Conservation (phyloP, 2,797 vertebrate genomes). For the Scarus forsteni region DNA sequence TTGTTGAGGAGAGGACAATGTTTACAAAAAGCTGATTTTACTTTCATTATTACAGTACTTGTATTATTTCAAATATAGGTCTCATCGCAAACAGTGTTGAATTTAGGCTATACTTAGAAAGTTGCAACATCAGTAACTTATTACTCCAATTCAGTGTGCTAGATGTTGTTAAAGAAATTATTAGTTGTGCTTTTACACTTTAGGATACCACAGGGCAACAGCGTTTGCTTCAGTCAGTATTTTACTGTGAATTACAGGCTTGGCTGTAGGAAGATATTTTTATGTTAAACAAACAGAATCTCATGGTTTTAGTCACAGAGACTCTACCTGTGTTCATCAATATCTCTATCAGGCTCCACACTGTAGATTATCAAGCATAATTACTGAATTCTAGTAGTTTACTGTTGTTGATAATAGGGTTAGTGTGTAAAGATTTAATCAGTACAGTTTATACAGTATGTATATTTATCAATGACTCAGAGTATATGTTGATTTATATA, state of each 20-base stretch:
- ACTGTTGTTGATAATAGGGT: constrained; percentile 48
- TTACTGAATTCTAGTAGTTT: constrained; percentile 53
- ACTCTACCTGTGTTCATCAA: constrained; percentile 56
- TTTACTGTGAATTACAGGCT: constrained; percentile 58
- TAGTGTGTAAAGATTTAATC: constrained; percentile 50
- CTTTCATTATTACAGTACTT: constrained; percentile 26
- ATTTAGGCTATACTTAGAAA: constrained; percentile 31
- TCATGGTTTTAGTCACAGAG: constrained; percentile 43
- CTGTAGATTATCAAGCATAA: constrained; percentile 45
- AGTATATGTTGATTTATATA: constrained; percentile 45
- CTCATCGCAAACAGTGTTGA: constrained; percentile 21
- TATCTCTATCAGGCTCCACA: constrained; percentile 30
- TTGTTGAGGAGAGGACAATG: constrained; percentile 48
- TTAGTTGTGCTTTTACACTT: constrained; percentile 52
- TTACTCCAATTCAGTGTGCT: constrained; percentile 43
- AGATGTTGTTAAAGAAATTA: constrained; percentile 40
- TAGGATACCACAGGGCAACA: constrained; percentile 42
- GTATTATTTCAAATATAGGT: constrained; percentile 31
- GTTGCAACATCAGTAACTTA: constrained; percentile 42
- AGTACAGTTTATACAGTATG: constrained; percentile 49
- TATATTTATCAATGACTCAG: constrained; percentile 48
- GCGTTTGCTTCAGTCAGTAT: constrained; percentile 53
- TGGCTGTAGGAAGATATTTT: constrained; percentile 34
- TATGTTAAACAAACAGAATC: constrained; percentile 47
- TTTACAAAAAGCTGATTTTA: constrained; percentile 56